Base-by-base conservation (phyloP, 2,797 vertebrate genomes). In the Adrianichthys oophorus region DNA sequence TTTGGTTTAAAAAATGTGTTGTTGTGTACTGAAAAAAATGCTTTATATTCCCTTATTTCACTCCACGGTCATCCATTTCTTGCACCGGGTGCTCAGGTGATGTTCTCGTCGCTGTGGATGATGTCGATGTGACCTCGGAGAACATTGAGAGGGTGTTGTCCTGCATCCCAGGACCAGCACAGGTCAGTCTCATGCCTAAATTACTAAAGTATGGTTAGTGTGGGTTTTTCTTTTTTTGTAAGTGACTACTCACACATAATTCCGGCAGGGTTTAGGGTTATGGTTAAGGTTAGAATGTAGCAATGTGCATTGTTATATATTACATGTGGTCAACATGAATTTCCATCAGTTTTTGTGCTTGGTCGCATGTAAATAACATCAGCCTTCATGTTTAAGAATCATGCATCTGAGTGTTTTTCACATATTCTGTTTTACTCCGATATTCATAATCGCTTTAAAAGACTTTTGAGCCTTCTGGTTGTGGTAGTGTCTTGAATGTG, bases 141-240 rank as follows among this genome's bases (percentile, higher is more conserved):
- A 99, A 98, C 83, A 98, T 99, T 5, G 95, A 99, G 84, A 90
- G 95, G 59, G 95, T 99, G 87, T 89, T 99, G 49, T 98, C 97
- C 64, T 96, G 95, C 80, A 95, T 98, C 75, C 94, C 95, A 8
- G 95, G 95, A 42, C 97, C 97, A 17, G 95, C 92, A 71, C 96
- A 98, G 95, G 97, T 99, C 70, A 56, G 80, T 66, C 57, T 18
- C 7, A 13, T 3, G n/a, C 43, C 26, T 26, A 32, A 32, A 10
- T 7, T 32, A 10, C 29, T 8, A 10, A 32, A 32, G 29, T 32
- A 10, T 26, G 24, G 4, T 26, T 26, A n/a, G n/a, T n/a, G n/a
- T n/a, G n/a, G n/a, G n/a, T 26, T 26, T 4, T 26, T 26, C 5
- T 26, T 26, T 26, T 26, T 26, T 26, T 26, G 4, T 4, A 26